Evolutionary conservation across 2,113 vertebrate species (phyloP).

Genomic region (Pholis gunnellus): DNA sequence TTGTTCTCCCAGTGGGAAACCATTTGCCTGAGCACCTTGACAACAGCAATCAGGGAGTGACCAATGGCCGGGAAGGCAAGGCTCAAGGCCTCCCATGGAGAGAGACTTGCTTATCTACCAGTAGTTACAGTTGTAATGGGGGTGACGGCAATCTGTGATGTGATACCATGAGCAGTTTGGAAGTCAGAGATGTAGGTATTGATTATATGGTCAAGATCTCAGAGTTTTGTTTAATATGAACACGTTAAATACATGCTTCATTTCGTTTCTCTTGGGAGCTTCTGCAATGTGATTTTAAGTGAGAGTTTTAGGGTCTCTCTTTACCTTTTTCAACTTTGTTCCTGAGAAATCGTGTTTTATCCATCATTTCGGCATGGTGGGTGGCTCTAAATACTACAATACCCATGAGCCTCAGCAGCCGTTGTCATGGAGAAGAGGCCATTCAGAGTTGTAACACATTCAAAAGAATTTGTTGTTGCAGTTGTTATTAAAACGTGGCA

Average conservation of each 20-base stretch:
- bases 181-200: conserved; percentile 5
- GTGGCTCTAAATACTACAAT: neutral
- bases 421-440: neutral
- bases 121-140: conserved; percentile 19
- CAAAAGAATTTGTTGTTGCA: neutral
- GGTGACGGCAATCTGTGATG: conserved; percentile 6
- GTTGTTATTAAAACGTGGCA: neutral
- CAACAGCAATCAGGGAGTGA: conserved; percentile 53
- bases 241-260: neutral
- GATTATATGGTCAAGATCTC: neutral
- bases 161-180: neutral
- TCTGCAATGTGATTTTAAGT: neutral
- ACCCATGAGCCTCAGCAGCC: neutral
- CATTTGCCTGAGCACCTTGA: conserved; percentile 60
- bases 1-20: conserved; percentile 55
- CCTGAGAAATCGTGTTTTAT: neutral
- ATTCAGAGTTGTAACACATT: neutral
- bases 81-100: conserved; percentile 33
- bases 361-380: neutral
- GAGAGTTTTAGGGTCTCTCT: neutral
- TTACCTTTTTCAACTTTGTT: neutral
- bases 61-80: conserved; percentile 26
- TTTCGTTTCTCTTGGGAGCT: neutral
- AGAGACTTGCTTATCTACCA: conserved; percentile 25
- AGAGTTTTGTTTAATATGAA: neutral